Evolutionary conservation across 2,113 vertebrate genomes (phyloP).

Genomic region (Dicaeum eximium): DNA sequence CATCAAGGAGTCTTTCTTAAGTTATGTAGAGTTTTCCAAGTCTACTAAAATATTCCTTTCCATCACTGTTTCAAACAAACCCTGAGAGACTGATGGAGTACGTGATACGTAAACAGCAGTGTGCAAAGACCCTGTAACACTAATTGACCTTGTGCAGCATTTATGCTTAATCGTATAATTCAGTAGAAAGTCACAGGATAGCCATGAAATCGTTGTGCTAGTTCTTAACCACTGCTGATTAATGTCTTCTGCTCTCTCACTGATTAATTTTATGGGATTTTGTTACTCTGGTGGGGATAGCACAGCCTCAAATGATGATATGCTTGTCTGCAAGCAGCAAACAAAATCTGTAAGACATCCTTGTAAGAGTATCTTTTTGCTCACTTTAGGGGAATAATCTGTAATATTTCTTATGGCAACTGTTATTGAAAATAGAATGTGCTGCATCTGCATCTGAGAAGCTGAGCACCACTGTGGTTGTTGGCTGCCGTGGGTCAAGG

Average conservation of each 20-base stretch:
- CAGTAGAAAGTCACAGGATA: neutral
- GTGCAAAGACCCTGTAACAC: neutral
- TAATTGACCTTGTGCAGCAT: neutral
- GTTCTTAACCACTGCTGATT: neutral
- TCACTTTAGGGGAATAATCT: neutral
- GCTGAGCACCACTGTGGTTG: neutral
- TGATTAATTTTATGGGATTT: constrained; percentile 9
- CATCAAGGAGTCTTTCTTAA: neutral
- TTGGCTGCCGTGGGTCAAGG: neutral
- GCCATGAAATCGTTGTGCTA: neutral
- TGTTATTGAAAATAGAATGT: neutral
- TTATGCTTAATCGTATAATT: neutral
- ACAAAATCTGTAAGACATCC: neutral
- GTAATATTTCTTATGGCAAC: neutral
- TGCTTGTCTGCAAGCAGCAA: neutral
- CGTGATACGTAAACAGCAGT: neutral
- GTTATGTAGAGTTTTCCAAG: neutral
- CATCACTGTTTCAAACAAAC: neutral
- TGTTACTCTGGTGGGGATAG: neutral
- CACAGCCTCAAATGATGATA: neutral
- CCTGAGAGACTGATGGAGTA: accelerated
- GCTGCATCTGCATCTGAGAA: neutral
- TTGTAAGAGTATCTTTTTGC: neutral
- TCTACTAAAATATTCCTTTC: neutral
- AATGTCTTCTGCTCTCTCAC: neutral